Evolutionary conservation across 2,113 vertebrate genomes (phyloP), one percentile per base, ranked within the genome.

Genomic region (Ahaetulla prasina): DNA sequence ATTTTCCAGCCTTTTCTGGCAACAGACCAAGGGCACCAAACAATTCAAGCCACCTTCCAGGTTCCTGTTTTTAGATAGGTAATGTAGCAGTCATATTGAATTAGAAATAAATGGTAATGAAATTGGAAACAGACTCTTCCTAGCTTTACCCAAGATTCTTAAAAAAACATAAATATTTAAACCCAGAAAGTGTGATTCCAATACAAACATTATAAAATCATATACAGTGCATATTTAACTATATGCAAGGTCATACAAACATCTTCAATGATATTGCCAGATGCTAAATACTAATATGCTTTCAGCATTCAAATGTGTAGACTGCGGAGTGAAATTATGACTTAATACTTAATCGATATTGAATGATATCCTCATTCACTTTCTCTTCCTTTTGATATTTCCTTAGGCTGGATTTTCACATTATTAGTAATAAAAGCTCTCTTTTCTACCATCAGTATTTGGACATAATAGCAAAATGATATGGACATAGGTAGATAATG

Each of bases 131-230:
- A 98, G 97, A 60, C 95, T 97, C 96, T 95, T 96, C 95, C 68
- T 45, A 95, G 96, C 93, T 96, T 97, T 97, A 96, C 96, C 96
- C 94, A 97, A 94, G 95, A 96, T 97, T 97, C 97, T 97, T 80
- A 96, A 96, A 97, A 97, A 97, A 98, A 97, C 96, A 95, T 94
- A 94, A 96, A 95, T 96, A 93, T 54, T 92, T 97, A 95, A 97
- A 97, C 97, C 96, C 96, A 97, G 96, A 97, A 98, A 96, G 95
- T 93, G 95, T 84, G 95, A 97, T 97, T 98, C 97, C 97, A 98
- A 98, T 94, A 95, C 96, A 98, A 98, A 98, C 97, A 98, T 94
- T 96, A 96, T 98, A 97, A 97, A 98, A 98, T 97, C 98, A 98
- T 97, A 97, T 95, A 97, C 96, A 97, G 96, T 95, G 96, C 96